Evolutionary conservation across 2,888 invertebrate species (phyloP), one percentile per base, ranked within the genome.

Genomic region (Pemphredon lugubris): DNA sequence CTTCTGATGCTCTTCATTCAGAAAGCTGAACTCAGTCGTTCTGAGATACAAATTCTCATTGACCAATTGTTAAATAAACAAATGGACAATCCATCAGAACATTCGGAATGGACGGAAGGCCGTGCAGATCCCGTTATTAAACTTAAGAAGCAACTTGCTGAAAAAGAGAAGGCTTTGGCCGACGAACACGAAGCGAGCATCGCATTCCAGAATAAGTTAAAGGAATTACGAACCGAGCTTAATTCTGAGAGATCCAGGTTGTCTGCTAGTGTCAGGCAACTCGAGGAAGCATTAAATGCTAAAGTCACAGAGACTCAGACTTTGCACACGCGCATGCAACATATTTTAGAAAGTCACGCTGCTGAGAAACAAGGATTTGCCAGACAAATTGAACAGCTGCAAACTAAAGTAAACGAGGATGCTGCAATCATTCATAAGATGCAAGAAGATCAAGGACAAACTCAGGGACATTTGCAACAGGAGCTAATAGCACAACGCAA

Each of bases 1-100:
- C 92, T 95, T 77, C 86, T 96, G 73, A 93, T 94, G 87, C 93
- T 94, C 30, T 92, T 95, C 50, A 94, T 97, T 70, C 94, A 94
- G 79, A 94, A 94, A 82, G 95, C 96, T 72, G 94, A 95, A 79
- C 92, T 98, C 48, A 95, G 95, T 75, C 95, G 96, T 81, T 94
- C 93, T 64, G 97, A 98, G 91, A 95, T 97, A 79, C 97, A 97
- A 91, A 93, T 95, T 79, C 92, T 97, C 61, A 97, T 97, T 81
- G 97, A 98, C 90, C 94, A 95, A 77, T 92, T 98, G 82, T 92
- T 97, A 81, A 96, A 97, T 91, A 96, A 96, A 88, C 97, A 97
- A 89, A 94, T 96, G 88, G 94, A 94, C 72, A 92, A 93, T 78
- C 93, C 94, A 0, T 88, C 90, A 23, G 92, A 94, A 76, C 93